Conservation (phyloP, 2,113 vertebrate genomes). For the Melanerpes formicivorus region DNA sequence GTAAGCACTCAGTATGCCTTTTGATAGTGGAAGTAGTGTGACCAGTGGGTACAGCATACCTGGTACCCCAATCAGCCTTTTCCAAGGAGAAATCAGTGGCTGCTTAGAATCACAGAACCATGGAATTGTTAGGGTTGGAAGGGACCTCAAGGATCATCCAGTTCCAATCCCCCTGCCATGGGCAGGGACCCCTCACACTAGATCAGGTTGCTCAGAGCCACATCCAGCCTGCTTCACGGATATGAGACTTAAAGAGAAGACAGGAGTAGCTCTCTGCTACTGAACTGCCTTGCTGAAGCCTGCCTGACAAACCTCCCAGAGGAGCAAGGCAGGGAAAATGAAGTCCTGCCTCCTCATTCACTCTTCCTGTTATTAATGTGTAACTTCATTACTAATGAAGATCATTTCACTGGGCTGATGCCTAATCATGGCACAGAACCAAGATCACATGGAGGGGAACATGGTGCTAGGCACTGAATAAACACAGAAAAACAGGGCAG, state of each 20-base stretch:
- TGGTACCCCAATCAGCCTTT: neutral
- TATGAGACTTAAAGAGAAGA: neutral
- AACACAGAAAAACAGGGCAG: conserved; percentile 20
- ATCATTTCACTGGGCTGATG: neutral
- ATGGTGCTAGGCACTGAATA: neutral
- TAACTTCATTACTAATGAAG: neutral
- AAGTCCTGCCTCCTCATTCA: neutral
- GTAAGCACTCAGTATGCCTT: neutral
- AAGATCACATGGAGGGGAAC: neutral
- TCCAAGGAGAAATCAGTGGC: neutral
- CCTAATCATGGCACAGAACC: neutral
- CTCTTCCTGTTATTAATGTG: neutral
- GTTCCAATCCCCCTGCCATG: too few species aligned
- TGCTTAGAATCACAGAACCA: neutral
- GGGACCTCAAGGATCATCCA: too few species aligned
- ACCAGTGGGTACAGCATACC: neutral
- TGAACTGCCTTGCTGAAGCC: neutral
- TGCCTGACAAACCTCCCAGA: neutral
- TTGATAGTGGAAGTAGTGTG: neutral
- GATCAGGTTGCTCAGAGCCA: too few species aligned
- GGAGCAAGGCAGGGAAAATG: neutral
- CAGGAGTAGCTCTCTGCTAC: neutral
- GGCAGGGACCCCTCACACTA: too few species aligned
- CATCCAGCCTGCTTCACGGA: neutral
- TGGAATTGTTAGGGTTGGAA: too few species aligned